Percentiles rank a stretch among this genome's conserved stretches.
Evolutionary conservation across 2,888 invertebrate species (phyloP).

Genomic region (Amblyjoppa fuscipennis): DNA sequence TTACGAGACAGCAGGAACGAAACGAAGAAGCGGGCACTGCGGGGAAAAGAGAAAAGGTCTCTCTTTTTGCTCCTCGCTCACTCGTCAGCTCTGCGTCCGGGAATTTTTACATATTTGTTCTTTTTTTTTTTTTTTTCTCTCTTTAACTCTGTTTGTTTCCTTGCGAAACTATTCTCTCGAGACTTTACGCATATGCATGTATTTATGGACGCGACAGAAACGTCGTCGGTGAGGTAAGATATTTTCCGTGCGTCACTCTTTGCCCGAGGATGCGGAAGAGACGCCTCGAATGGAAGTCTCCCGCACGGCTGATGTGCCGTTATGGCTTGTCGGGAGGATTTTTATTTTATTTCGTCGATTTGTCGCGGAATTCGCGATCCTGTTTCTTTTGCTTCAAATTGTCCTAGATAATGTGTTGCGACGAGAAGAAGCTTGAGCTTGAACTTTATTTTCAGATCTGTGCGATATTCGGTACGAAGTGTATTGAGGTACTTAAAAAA

Average conservation of each 20-base stretch:
- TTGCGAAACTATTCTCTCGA: neutral
- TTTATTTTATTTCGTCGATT: neutral
- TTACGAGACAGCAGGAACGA: conserved; percentile 12
- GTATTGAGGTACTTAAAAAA: neutral
- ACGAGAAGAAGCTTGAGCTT: neutral
- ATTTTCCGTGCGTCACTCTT: neutral
- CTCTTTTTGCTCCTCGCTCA: neutral
- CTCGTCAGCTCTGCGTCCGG: conserved; percentile 11
- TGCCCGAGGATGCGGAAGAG: neutral
- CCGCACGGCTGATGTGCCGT: neutral
- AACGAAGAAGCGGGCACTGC: neutral
- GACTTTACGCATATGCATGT: neutral
- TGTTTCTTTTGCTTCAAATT: too few relatives aligned
- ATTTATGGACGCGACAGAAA: conserved; percentile 6
- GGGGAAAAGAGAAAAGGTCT: neutral
- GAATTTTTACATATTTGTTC: neutral
- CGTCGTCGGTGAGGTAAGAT: neutral
- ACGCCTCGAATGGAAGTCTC: neutral
- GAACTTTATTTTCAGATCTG: neutral
- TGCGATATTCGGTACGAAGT: neutral
- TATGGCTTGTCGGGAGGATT: neutral
- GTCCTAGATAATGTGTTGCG: neutral
- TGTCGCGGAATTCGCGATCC: neutral
- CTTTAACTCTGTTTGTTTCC: neutral
- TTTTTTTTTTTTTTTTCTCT: conserved; percentile 11